These are phyloP conservation scores for Empis livida DNA, from an alignment of 2,888 invertebrate species.

Conservation along the genomic window DNA sequence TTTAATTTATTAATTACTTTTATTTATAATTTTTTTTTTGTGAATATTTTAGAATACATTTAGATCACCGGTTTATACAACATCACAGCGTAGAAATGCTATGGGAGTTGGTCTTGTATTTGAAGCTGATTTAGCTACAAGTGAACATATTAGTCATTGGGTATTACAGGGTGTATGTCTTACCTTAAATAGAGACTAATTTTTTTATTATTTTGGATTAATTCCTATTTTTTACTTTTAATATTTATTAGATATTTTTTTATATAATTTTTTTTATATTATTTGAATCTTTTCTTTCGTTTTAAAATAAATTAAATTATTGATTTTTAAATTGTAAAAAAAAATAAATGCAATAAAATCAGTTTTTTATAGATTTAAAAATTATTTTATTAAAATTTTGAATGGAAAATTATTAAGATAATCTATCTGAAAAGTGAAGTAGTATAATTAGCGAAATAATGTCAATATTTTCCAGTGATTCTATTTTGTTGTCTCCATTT, in stretches of 20 bases:
- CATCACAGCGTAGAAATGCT: conserved; percentile 72
- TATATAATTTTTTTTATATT: no score
- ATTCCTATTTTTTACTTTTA: neutral
- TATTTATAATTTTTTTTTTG: conserved; percentile 5
- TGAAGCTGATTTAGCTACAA: conserved; percentile 72
- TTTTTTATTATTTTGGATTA: neutral
- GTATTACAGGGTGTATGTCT: conserved; percentile 81
- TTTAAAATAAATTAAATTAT: no score
- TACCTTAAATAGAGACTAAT: conserved; percentile 67
- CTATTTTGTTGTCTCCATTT: no score
- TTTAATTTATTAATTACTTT: neutral
- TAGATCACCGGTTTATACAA: conserved; percentile 80
- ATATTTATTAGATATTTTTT: neutral
- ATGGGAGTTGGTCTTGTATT: conserved; percentile 88
- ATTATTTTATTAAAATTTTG: no score
- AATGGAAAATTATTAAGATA: no score
- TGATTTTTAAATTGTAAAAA: no score
- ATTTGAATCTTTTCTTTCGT: no score
- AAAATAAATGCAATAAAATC: no score
- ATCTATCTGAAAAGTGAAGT: no score
- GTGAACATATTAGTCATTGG: conserved; percentile 80
- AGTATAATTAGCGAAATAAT: no score
- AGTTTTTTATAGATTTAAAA: no score
- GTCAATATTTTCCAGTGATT: no score
- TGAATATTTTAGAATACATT: conserved; percentile 58